Evolutionary conservation across 2,797 vertebrate genomes (phyloP).

Genomic region (Catostomus latipinnis): DNA sequence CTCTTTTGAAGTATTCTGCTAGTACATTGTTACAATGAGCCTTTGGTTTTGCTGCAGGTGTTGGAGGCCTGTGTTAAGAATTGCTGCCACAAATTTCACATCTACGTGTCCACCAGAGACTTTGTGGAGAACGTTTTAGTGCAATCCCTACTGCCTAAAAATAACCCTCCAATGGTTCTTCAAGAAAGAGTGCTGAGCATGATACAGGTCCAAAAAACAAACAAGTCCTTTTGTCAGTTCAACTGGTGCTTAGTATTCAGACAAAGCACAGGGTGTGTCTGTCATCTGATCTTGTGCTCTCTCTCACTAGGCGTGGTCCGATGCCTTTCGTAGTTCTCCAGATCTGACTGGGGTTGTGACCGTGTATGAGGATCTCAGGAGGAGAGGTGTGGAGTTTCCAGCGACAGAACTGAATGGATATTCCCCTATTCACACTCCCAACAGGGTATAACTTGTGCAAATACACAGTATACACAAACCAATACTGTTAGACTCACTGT

Average conservation of each 20-base stretch:
- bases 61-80: constrained; percentile 97
- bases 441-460: constrained; percentile 70
- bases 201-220: constrained; percentile 82
- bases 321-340: constrained; percentile 96
- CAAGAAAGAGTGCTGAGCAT: constrained; percentile 92
- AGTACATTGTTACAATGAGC: background rate
- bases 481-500: no score
- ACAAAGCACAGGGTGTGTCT: constrained; percentile 34
- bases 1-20: no score
- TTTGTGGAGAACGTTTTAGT: constrained; percentile 94
- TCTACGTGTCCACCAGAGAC: constrained; percentile 90
- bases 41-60: constrained; percentile 75
- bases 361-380: constrained; percentile 94
- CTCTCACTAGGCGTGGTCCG: constrained; percentile 90
- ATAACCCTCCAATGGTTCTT: constrained; percentile 90
- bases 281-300: constrained; percentile 24
- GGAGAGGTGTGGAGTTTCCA: constrained; percentile 97
- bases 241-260: background rate
- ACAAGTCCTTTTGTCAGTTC: background rate
- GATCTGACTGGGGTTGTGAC: constrained; percentile 95
- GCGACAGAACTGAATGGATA: constrained; percentile 89
- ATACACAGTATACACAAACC: background rate
- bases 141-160: constrained; percentile 90
- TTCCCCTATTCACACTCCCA: constrained; percentile 84
- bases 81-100: constrained; percentile 93